Evolutionary conservation across 2,797 vertebrate species (phyloP), one percentile per base, ranked within the genome.

Genomic region (Salarias fasciatus): DNA sequence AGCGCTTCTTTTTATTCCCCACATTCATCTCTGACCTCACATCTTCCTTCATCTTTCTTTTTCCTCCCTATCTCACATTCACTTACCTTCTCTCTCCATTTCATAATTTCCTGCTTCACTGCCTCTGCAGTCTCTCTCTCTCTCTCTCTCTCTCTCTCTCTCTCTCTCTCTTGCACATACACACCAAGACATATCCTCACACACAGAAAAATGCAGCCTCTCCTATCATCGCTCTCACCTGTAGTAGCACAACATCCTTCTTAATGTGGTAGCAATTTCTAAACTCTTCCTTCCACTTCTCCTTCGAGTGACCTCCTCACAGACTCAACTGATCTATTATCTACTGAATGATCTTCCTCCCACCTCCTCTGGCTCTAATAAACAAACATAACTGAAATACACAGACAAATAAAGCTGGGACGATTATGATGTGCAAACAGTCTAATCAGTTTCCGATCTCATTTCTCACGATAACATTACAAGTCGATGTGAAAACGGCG

Each of bases 41-140:
- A 69, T 72, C 75, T 68, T 72, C 51, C 71, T 66, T 77, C 68
- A 73, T 81, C 75, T 64, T 73, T 53, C 58, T 68, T 59, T 51
- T 48, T 42, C 56, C 56, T 29, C 28, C 35, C 65, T 72, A 69
- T 81, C 82, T 84, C 74, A 78, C 69, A 88, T 84, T 82, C 83
- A 86, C 82, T 86, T 85, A 87, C 77, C 81, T 69, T 75, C 77
- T 76, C 77, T 83, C 79, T 86, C 80, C 74, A 85, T 92, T 91
- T 92, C 80, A 77, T 89, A 90, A 91, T 92, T 92, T 92, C 85
- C 81, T 87, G 91, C 90, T 91, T 84, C 77, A 58, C 79, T 91
- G 89, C 82, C 76, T 89, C 88, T 69, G 75, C 73, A 65, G 63
- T 69, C 77, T 79, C 84, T 80, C 82, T 78, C 85, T 58, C 72